These are phyloP conservation scores for Napeogenes sylphis DNA, from an alignment of 2,888 invertebrate species.

Conservation along the genomic window DNA sequence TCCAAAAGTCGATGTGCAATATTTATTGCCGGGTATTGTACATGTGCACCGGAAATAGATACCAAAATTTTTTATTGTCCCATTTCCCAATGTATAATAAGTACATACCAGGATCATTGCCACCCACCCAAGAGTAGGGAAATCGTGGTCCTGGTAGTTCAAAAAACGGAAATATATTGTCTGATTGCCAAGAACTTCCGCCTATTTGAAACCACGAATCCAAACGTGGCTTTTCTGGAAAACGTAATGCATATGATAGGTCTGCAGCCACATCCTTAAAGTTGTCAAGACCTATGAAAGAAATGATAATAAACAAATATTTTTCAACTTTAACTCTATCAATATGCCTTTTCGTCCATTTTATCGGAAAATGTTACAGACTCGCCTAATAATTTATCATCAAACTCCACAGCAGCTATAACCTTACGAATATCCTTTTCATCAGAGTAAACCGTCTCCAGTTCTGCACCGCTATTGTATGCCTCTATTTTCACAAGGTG, in stretches of 20 bases:
- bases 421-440: conserved; percentile 53
- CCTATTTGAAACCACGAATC: conserved; percentile 51
- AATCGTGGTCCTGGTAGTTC: conserved; percentile 84
- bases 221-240: conserved; percentile 79
- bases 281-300: conserved; percentile 39
- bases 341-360: neutral
- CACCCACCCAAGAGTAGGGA: conserved; percentile 65
- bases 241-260: conserved; percentile 78
- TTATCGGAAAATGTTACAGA: conserved; percentile 4
- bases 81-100: too few relatives aligned
- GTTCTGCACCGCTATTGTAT: conserved; percentile 49
- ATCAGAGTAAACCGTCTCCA: conserved; percentile 51
- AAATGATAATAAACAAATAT: neutral
- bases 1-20: too few relatives aligned
- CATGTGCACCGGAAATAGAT: too few relatives aligned
- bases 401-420: conserved; percentile 79
- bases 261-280: conserved; percentile 60
- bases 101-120: conserved; percentile 74
- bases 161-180: conserved; percentile 80
- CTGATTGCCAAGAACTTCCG: conserved; percentile 81
- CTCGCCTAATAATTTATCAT: conserved; percentile 63
- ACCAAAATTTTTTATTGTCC: too few relatives aligned
- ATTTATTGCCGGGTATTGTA: too few relatives aligned
- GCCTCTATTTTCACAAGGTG: conserved; percentile 42
- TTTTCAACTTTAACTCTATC: too few relatives aligned